Evolutionary conservation across 2,113 vertebrate species (phyloP).

Genomic region (Bos javanicus): DNA sequence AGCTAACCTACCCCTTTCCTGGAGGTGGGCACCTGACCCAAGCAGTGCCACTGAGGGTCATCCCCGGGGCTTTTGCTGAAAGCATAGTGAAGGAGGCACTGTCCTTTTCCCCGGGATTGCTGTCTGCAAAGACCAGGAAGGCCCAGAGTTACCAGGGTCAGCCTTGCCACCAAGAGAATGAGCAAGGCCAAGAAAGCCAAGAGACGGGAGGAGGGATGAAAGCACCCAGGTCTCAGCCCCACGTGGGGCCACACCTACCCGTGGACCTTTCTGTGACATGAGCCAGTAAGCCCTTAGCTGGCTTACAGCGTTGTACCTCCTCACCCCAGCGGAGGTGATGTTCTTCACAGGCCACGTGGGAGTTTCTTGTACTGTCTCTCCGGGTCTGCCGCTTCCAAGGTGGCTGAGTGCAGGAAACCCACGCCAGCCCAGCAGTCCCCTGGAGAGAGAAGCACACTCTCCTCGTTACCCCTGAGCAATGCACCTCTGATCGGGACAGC

Average conservation of each 20-base stretch:
- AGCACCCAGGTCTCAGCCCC: background rate
- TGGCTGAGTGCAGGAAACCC: background rate
- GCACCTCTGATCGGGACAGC: background rate
- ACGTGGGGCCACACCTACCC: background rate
- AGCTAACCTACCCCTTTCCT: background rate
- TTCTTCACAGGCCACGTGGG: background rate
- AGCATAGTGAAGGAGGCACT: background rate
- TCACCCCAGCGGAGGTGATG: accelerated
- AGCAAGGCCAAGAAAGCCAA: background rate
- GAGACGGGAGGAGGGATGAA: background rate
- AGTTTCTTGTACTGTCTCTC: background rate
- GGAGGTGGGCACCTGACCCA: background rate
- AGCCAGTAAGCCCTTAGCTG: background rate
- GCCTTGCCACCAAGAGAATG: background rate
- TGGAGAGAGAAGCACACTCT: background rate
- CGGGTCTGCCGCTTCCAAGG: background rate
- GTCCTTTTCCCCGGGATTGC: background rate
- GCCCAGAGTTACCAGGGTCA: background rate
- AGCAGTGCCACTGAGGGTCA: background rate
- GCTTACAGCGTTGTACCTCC: background rate
- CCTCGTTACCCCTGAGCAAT: background rate
- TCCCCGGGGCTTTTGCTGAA: background rate
- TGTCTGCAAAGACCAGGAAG: background rate
- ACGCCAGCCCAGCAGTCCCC: background rate
- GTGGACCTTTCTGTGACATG: background rate